Conservation (phyloP, 2,797 vertebrate species). For the Nyctalus aviator region DNA sequence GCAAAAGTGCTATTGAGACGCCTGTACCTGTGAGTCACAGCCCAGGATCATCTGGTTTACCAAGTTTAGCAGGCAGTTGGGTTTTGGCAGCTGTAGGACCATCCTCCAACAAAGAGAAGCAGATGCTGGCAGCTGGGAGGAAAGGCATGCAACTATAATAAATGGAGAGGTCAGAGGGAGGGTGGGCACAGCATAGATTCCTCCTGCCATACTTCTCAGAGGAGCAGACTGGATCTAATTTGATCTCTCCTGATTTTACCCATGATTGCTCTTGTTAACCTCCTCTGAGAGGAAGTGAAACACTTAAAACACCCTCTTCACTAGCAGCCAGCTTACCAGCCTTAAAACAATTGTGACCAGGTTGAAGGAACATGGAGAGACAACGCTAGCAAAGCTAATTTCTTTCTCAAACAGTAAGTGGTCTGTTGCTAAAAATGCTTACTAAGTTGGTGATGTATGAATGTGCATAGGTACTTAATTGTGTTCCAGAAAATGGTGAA, state of each 20-base stretch:
- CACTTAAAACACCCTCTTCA: background rate
- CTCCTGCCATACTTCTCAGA: background rate
- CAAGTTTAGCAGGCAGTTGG: background rate
- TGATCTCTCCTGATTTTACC: background rate
- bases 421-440: background rate
- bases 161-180: background rate
- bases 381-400: background rate
- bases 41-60: background rate
- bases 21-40: background rate
- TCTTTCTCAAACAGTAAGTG: slow-evolving; percentile 17
- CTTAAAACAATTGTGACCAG: background rate
- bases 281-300: slow-evolving; percentile 7
- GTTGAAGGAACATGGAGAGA: background rate
- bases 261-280: background rate
- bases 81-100: background rate
- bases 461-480: background rate
- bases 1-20: background rate
- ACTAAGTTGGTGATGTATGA: background rate
- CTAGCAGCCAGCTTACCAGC: background rate
- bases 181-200: background rate
- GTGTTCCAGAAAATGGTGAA: background rate
- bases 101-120: background rate
- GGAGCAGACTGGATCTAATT: background rate
- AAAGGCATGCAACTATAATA: background rate
- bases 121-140: background rate